A percentile compares a stretch with the other conserved stretches of the same genome.
These are phyloP conservation scores for Mystacides longicornis DNA, from an alignment of 2,888 invertebrate genomes.

Conservation along the genomic window DNA sequence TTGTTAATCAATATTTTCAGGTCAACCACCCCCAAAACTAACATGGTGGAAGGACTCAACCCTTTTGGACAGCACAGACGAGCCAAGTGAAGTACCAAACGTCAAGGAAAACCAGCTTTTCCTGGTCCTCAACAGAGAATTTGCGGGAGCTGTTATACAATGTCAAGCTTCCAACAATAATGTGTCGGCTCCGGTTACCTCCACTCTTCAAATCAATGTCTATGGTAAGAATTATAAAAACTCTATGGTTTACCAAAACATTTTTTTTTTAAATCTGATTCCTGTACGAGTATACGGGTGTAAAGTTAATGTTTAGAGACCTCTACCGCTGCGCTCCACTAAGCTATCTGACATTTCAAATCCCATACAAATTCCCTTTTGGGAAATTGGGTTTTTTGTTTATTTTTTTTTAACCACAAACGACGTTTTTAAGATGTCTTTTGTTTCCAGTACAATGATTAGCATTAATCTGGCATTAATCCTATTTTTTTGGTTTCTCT, in stretches of 20 bases:
- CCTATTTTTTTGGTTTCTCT: too few species aligned
- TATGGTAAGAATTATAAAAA: conserved; percentile 52
- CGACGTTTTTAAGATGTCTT: too few species aligned
- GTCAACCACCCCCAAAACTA: conserved; percentile 65
- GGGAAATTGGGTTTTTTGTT: too few species aligned
- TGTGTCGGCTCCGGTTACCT: conserved; percentile 58
- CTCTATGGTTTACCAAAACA: background rate
- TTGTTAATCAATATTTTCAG: conserved; percentile 36
- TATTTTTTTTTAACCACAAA: too few species aligned
- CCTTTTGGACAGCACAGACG: conserved; percentile 61
- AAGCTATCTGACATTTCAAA: too few species aligned
- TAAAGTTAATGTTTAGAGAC: too few species aligned
- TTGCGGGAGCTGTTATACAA: conserved; percentile 58
- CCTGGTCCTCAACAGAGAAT: conserved; percentile 59
- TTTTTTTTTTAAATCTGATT: too few species aligned
- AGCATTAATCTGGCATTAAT: too few species aligned
- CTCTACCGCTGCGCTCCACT: too few species aligned
- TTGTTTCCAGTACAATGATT: too few species aligned
- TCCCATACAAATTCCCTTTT: too few species aligned
- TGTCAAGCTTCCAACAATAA: conserved; percentile 70
- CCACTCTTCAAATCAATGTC: conserved; percentile 61
- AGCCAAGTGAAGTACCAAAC: conserved; percentile 53
- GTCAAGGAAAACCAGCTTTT: conserved; percentile 64
- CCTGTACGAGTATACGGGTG: too few species aligned
- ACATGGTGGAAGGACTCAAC: conserved; percentile 74